These are phyloP conservation scores for Takifugu flavidus DNA, from an alignment of 2,113 vertebrate species.

Conservation along the genomic window DNA sequence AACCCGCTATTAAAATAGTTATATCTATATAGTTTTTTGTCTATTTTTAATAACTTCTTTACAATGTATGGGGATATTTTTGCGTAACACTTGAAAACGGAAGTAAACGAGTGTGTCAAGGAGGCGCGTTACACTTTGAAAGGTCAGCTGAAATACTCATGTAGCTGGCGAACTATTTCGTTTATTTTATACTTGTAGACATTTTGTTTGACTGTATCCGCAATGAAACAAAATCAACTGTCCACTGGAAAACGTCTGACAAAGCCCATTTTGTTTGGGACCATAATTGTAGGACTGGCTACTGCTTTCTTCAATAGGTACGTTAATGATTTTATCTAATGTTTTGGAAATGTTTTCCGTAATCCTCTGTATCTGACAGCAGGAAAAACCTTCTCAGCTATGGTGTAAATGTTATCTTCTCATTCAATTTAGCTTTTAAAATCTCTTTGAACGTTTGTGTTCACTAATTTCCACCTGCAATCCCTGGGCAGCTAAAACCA, in stretches of 20 bases:
- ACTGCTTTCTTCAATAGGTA: slow-evolving; percentile 71
- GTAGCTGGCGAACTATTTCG: neutral
- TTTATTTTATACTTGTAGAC: neutral
- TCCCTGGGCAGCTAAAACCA: too few species aligned
- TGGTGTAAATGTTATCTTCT: too few species aligned
- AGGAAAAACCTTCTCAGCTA: too few species aligned
- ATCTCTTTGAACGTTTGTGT: too few species aligned
- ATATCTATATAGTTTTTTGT: neutral
- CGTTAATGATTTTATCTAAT: neutral
- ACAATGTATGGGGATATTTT: neutral
- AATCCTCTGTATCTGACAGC: too few species aligned
- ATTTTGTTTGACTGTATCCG: neutral
- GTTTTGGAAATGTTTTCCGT: neutral
- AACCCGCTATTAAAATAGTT: neutral
- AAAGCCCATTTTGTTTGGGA: slow-evolving; percentile 73
- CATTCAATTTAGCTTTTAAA: too few species aligned
- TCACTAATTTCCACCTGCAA: too few species aligned
- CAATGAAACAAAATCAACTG: slow-evolving; percentile 61
- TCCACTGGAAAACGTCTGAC: slow-evolving; percentile 61
- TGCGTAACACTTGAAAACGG: slow-evolving; percentile 6
- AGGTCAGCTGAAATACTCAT: slow-evolving; percentile 27
- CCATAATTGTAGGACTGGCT: slow-evolving; percentile 58
- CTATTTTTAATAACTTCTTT: neutral
- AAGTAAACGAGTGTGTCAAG: slow-evolving; percentile 9
- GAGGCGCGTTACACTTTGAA: slow-evolving; percentile 14